Base-by-base conservation (phyloP, 2,797 vertebrate genomes). In the Aplochiton taeniatus region DNA sequence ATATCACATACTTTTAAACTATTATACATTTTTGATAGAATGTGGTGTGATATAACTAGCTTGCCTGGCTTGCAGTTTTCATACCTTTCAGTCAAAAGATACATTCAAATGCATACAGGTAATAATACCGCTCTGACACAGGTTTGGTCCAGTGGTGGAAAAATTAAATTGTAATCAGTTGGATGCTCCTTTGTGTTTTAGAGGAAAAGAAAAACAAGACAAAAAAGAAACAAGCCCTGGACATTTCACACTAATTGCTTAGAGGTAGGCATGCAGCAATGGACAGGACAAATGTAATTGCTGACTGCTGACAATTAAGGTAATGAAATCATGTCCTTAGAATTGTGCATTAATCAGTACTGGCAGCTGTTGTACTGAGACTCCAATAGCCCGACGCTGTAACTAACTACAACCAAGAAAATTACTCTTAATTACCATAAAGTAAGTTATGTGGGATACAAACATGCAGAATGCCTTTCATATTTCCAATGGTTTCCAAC, bases 301-400 rank as follows among this genome's bases (percentile, higher is more conserved):
- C 65, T 50, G 64, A 76, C 59, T 58, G 64, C 68, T 53, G 63
- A 70, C 64, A 63, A 63, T 75, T 70, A 70, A 77, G 66, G 61
- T 76, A 64, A 78, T 73, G 73, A 67, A 76, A 76, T 74, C 47
- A 74, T 67, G 73, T 66, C 49, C 69, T 76, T 60, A 61, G 47
- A 77, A 59, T 19, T 60, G 48, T 13, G 42, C 56, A 74, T 70
- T 58, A 80, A 75, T 73, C 70, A 78, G 55, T 43, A 62, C 44
- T 70, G 63, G 67, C 68, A 62, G 61, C 17, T 8, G 49, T 66
- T 56, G 56, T 46, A 70, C 41, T 68, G 3, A 77, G n/a, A 31
- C 31, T 14, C 53, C 50, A 59, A 71, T 61, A 64, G 61, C 53
- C 55, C 59, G 64, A 63, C 41, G 45, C 50, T 68, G n/a, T 52